Evolutionary conservation across 2,888 invertebrate species (phyloP).

Genomic region (Julus scanicus): DNA sequence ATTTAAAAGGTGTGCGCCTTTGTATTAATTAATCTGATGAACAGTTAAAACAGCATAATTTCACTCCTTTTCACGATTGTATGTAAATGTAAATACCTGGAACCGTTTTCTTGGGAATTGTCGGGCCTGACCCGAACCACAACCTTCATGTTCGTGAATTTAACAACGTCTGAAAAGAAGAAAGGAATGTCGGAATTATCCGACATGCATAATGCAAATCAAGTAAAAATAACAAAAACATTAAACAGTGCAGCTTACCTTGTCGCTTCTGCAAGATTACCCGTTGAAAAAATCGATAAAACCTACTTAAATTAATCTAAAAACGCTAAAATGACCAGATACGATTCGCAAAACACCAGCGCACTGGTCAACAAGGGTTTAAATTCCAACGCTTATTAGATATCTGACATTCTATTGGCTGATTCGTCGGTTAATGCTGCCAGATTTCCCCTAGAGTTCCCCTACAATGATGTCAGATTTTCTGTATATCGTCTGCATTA

Average conservation of each 20-base stretch:
- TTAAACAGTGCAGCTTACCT: no score
- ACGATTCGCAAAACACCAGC: no score
- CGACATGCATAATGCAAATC: no score
- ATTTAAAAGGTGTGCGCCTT: no score
- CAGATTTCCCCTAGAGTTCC: background rate
- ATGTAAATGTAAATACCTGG: background rate
- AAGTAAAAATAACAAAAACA: no score
- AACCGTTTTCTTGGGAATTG: conserved; percentile 36
- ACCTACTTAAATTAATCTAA: background rate
- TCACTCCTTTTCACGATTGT: no score
- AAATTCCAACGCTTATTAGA: background rate
- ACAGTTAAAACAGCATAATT: no score
- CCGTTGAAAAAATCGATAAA: background rate
- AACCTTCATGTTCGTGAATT: conserved; percentile 51
- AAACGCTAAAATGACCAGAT: background rate
- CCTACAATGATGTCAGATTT: background rate
- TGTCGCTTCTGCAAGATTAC: background rate
- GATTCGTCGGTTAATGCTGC: background rate
- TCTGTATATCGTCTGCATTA: background rate
- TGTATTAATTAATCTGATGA: no score
- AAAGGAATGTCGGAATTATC: no score
- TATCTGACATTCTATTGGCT: background rate
- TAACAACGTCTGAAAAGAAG: background rate
- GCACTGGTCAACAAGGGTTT: background rate
- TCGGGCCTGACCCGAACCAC: conserved; percentile 52